Conservation (phyloP, 1,140 invertebrate genomes). For the Myzus persicae region DNA sequence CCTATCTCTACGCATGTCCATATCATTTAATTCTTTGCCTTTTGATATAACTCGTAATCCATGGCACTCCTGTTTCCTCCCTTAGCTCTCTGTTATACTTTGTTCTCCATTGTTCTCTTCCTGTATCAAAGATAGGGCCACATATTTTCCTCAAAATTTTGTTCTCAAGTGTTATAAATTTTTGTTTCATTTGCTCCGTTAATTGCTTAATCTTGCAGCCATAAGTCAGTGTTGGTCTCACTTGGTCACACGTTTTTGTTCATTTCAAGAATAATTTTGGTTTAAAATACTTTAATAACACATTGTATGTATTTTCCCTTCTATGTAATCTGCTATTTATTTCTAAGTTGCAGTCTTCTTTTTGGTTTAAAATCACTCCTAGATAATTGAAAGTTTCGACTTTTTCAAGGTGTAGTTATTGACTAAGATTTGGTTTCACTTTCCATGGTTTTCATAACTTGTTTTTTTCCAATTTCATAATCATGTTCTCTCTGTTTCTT, state of each 20-base stretch:
- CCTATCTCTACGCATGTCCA: constrained; percentile 10
- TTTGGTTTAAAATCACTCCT: background rate
- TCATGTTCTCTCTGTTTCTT: too few species aligned
- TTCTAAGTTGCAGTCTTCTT: background rate
- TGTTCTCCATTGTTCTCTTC: background rate
- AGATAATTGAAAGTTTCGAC: background rate
- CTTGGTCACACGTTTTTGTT: too few species aligned
- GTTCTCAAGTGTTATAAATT: background rate
- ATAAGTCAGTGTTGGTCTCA: background rate
- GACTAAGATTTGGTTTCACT: too few species aligned
- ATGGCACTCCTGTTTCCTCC: background rate
- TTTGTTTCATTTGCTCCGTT: background rate
- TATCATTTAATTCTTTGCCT: constrained; percentile 12
- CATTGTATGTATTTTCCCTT: background rate
- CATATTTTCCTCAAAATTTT: constrained; percentile 21
- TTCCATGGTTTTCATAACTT: too few species aligned
- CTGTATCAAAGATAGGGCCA: background rate
- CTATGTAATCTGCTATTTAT: background rate
- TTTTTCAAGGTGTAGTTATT: too few species aligned
- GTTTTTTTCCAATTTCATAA: too few species aligned
- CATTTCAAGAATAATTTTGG: background rate
- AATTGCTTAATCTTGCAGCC: background rate
- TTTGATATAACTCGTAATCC: constrained; percentile 9
- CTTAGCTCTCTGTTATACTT: background rate
- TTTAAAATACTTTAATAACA: background rate